Conservation (phyloP, 2,113 vertebrate genomes). For the Brachyhypopomus occidentalis region DNA sequence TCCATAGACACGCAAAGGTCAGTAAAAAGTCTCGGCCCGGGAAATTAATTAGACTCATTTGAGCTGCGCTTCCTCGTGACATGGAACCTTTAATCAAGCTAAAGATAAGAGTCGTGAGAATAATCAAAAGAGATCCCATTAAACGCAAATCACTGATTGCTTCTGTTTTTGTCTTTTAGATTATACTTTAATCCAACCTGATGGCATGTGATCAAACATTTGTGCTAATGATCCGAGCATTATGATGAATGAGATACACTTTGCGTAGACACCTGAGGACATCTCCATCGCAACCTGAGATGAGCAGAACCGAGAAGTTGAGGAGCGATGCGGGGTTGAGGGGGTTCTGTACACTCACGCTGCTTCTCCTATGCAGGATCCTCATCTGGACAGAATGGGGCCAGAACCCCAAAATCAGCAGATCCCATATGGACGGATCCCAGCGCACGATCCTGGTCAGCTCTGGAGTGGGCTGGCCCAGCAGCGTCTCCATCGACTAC, state of each 20-base stretch:
- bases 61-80: neutral
- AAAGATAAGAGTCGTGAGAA: neutral
- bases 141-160: neutral
- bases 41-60: neutral
- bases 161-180: no score
- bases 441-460: slow-evolving; percentile 80
- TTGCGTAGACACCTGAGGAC: neutral
- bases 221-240: neutral
- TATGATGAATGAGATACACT: neutral
- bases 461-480: slow-evolving; percentile 81
- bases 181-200: no score
- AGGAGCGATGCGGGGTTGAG: neutral
- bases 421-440: slow-evolving; percentile 82
- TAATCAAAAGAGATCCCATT: neutral
- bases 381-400: slow-evolving; percentile 92
- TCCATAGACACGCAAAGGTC: neutral
- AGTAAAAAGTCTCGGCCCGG: neutral
- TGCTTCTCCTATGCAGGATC: slow-evolving; percentile 70
- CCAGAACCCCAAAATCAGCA: slow-evolving; percentile 82
- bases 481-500: slow-evolving; percentile 85
- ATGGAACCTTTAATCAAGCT: neutral
- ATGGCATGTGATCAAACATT: no score
- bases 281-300: neutral
- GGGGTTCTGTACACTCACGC: neutral
- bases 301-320: neutral